Evolutionary conservation across 2,888 invertebrate genomes (phyloP), one percentile per base, ranked within the genome.

Genomic region (Eristalis arbustorum): DNA sequence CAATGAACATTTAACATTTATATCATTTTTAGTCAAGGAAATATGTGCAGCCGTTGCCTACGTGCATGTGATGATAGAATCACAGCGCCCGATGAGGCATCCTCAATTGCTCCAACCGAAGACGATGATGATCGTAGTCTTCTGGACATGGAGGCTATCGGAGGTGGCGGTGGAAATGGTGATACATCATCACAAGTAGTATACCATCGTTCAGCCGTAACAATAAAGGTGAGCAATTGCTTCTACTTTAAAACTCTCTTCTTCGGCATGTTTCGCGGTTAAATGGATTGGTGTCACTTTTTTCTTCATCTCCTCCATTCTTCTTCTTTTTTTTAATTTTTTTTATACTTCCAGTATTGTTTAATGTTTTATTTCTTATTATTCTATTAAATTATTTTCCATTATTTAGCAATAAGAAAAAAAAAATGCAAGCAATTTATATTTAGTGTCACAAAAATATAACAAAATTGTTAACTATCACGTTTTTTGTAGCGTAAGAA

Each of bases 21-120:
- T 28, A 22, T 67, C 1, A 1, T 25, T 59, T 71, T 4, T 93
- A 97, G 97, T 91, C 96, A 96, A 94, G 97, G 97, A 13, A 96
- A 96, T 91, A 94, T 97, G 90, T 97, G 97, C 92, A 95, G 96
- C 89, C 95, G 96, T 90, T 97, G 97, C 91, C 94, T 97, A 72
- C 94, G 96, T 83, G 95, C 95, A 64, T 94, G 95, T 74, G 95
- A 95, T 78, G 93, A 93, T 66, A 91, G 91, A 75, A 90, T 90
- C 23, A 90, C 91, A 73, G 89, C 89, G 34, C 91, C 95, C 56
- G 94, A 95, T 77, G 93, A 93, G 28, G 92, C 91, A 49, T 92
- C 92, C 67, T 95, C 96, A 25, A 95, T 96, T 91, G 93, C 95
- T 72, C 95, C 95, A 80, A 95, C 95, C 34, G 97, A 97, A 89